These are phyloP conservation scores for Pyralis farinalis DNA, from an alignment of 2,888 invertebrate genomes.

Conservation along the genomic window DNA sequence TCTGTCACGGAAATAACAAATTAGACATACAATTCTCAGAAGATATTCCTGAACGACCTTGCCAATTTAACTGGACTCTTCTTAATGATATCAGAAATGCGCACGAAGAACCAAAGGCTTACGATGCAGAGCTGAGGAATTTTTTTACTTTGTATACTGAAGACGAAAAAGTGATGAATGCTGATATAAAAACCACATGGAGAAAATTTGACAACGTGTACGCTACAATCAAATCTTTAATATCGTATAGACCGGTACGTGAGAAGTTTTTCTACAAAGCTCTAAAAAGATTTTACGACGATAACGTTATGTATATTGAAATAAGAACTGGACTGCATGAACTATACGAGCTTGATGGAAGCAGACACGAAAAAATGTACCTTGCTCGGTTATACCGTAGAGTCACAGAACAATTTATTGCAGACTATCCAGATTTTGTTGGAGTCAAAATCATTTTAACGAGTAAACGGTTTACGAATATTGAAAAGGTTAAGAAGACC, in stretches of 20 bases:
- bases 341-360: conserved; percentile 84
- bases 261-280: conserved; percentile 83
- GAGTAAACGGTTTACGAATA: conserved; percentile 31
- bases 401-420: conserved; percentile 78
- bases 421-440: conserved; percentile 82
- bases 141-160: conserved; percentile 77
- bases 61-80: conserved; percentile 66
- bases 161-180: conserved; percentile 49
- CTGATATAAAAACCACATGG: conserved; percentile 82
- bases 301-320: conserved; percentile 87
- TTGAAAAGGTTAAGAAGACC: conserved; percentile 57
- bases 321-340: conserved; percentile 80
- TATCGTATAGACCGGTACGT: conserved; percentile 83
- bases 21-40: conserved; percentile 57
- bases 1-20: conserved; percentile 52
- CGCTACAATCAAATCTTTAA: conserved; percentile 67
- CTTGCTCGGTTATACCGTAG: conserved; percentile 77
- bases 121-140: conserved; percentile 76
- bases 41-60: conserved; percentile 45
- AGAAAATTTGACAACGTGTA: conserved; percentile 78
- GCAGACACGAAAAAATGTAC: conserved; percentile 68
- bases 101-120: conserved; percentile 54
- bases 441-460: conserved; percentile 85
- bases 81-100: conserved; percentile 66
- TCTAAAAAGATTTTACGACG: conserved; percentile 82